A percentile compares a stretch with the other conserved stretches of the same genome.
These are phyloP conservation scores for Drosophila basisetae DNA, from an alignment of 2,888 invertebrate genomes.

Conservation along the genomic window DNA sequence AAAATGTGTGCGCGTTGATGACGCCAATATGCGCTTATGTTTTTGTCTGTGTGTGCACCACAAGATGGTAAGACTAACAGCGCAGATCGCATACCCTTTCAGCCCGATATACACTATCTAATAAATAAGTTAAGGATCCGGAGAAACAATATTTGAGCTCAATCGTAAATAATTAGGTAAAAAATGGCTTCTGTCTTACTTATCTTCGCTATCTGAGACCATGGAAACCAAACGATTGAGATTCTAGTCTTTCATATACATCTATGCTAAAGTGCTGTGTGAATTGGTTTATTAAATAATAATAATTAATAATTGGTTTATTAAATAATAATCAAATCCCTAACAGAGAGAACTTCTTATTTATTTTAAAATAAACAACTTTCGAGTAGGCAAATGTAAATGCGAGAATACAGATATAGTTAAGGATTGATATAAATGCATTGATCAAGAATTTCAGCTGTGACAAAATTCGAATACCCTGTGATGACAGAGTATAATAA, in stretches of 20 bases:
- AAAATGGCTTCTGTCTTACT: accelerated
- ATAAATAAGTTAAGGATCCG: background rate
- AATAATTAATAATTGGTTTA: too few relatives aligned
- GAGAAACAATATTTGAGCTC: background rate
- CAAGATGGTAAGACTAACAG: constrained; percentile 9
- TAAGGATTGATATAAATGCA: background rate
- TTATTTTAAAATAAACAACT: background rate
- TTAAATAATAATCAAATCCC: background rate
- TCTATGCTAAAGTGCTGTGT: background rate
- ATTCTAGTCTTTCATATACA: background rate
- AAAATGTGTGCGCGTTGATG: constrained; percentile 75
- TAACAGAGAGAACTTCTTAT: background rate
- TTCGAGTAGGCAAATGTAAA: background rate
- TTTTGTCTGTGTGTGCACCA: constrained; percentile 28
- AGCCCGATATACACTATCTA: background rate
- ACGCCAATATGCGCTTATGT: constrained; percentile 58
- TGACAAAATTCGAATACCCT: background rate
- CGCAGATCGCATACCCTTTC: background rate
- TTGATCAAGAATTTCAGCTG: background rate
- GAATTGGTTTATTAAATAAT: background rate
- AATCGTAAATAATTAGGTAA: background rate
- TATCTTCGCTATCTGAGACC: background rate
- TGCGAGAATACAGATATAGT: background rate
- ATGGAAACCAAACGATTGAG: background rate
- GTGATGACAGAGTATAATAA: constrained; percentile 25